Conservation (phyloP, 2,888 invertebrate genomes). For the Koerneria pararmatus region DNA sequence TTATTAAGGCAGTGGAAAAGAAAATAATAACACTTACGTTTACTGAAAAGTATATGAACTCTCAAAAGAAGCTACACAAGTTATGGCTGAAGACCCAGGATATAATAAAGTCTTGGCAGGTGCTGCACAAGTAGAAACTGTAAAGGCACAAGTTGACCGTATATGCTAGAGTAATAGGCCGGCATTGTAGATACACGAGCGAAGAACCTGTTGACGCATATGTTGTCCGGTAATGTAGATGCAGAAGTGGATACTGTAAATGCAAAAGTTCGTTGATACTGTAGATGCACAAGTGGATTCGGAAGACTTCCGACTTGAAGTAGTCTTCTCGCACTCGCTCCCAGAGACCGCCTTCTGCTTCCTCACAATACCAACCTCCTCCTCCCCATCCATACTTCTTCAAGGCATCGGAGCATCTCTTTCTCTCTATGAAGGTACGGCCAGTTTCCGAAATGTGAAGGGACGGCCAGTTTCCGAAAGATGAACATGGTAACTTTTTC, state of each 20-base stretch:
- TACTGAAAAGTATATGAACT: too few species aligned
- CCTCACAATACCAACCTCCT: conserved; percentile 26
- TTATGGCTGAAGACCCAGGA: too few species aligned
- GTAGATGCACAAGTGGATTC: background rate
- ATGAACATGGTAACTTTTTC: too few species aligned
- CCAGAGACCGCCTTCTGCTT: conserved; percentile 33
- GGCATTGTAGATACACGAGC: background rate
- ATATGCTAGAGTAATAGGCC: background rate
- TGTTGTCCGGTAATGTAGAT: background rate
- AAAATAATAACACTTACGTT: too few species aligned
- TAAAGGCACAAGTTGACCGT: too few species aligned
- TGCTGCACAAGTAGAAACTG: too few species aligned
- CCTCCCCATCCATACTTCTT: conserved; percentile 29
- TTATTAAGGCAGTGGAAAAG: too few species aligned
- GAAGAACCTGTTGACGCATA: too few species aligned
- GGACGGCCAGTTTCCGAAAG: too few species aligned
- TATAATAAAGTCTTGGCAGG: too few species aligned
- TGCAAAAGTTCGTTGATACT: background rate
- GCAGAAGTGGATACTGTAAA: background rate
- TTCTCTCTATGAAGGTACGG: conserved; percentile 27
- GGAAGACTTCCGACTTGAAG: conserved; percentile 19
- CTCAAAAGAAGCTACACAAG: too few species aligned
- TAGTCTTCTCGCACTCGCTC: conserved; percentile 32
- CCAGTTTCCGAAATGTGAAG: too few species aligned
- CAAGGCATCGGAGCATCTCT: conserved; percentile 36